Evolutionary conservation across 2,888 invertebrate genomes (phyloP).

Genomic region (Hylaea fasciaria): DNA sequence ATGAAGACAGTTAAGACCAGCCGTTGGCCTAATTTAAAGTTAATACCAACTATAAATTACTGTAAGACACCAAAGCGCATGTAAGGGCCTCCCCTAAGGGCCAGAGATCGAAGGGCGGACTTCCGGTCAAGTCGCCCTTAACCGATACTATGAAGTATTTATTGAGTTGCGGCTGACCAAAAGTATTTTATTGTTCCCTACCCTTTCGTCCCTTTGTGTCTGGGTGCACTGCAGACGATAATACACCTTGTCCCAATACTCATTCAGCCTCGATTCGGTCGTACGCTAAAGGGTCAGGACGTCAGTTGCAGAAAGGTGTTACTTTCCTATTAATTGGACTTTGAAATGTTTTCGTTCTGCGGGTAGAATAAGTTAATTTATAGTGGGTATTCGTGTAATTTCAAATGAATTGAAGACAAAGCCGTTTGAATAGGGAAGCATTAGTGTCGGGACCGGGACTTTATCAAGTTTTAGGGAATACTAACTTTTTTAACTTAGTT

Average conservation of each 20-base stretch:
- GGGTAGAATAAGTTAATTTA: slow-evolving; percentile 63
- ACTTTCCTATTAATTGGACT: slow-evolving; percentile 73
- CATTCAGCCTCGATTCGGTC: slow-evolving; percentile 43
- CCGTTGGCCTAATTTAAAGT: slow-evolving; percentile 48
- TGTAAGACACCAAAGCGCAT: slow-evolving; percentile 62
- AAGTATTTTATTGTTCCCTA: slow-evolving; percentile 81
- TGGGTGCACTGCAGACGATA: slow-evolving; percentile 39
- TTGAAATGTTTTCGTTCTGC: slow-evolving; percentile 69
- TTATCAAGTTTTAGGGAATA: not conserved
- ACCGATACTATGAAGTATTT: slow-evolving; percentile 84
- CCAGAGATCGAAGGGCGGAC: slow-evolving; percentile 79
- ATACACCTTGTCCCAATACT: slow-evolving; percentile 39
- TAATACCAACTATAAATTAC: slow-evolving; percentile 56
- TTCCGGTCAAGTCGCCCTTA: slow-evolving; percentile 78
- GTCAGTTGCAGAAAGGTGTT: slow-evolving; percentile 64
- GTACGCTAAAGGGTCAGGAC: slow-evolving; percentile 41
- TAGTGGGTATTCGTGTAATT: slow-evolving; percentile 35
- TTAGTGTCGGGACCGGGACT: not conserved
- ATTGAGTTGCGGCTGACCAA: slow-evolving; percentile 82
- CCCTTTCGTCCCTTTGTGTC: slow-evolving; percentile 67
- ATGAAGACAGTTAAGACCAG: slow-evolving; percentile 41
- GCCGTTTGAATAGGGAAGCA: slow-evolving; percentile 16
- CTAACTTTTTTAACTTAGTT: not conserved
- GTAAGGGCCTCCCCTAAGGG: slow-evolving; percentile 55
- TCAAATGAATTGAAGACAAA: slow-evolving; percentile 31